Evolutionary conservation across 1,140 invertebrate genomes (phyloP).

Genomic region (Bradynema listronoti): DNA sequence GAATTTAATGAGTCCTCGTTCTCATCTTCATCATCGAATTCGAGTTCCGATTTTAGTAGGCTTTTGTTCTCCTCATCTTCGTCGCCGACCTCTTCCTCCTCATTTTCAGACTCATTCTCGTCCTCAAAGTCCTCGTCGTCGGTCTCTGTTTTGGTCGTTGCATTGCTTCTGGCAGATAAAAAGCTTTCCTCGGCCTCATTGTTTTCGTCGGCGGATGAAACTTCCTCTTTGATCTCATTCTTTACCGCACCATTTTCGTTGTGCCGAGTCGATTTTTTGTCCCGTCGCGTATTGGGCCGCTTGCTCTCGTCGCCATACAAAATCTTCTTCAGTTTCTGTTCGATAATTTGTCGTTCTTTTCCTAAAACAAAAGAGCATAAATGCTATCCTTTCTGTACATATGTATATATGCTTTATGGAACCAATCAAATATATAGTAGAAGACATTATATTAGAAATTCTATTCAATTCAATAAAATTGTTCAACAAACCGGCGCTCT

Average conservation of each 20-base stretch:
- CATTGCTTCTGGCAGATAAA: too few species aligned
- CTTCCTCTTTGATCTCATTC: neutral
- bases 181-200: slow-evolving; percentile 17
- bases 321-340: slow-evolving; percentile 4
- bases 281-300: slow-evolving; percentile 4
- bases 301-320: too few species aligned
- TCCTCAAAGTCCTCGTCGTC: slow-evolving; percentile 21
- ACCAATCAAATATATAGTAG: neutral
- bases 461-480: slow-evolving; percentile 18
- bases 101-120: slow-evolving; percentile 14
- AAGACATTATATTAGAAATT: slow-evolving; percentile 3
- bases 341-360: neutral
- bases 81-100: slow-evolving; percentile 17
- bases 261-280: neutral
- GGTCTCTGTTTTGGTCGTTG: neutral
- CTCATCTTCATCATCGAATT: slow-evolving; percentile 19
- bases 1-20: slow-evolving; percentile 7
- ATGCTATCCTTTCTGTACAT: neutral
- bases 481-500: slow-evolving; percentile 21
- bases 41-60: neutral
- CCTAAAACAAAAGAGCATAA: neutral
- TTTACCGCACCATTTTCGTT: neutral
- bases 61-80: slow-evolving; percentile 27
- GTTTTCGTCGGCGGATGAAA: slow-evolving; percentile 4
- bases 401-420: neutral